Evolutionary conservation across 2,113 vertebrate species (phyloP).

Genomic region (Geothlypis trichas): DNA sequence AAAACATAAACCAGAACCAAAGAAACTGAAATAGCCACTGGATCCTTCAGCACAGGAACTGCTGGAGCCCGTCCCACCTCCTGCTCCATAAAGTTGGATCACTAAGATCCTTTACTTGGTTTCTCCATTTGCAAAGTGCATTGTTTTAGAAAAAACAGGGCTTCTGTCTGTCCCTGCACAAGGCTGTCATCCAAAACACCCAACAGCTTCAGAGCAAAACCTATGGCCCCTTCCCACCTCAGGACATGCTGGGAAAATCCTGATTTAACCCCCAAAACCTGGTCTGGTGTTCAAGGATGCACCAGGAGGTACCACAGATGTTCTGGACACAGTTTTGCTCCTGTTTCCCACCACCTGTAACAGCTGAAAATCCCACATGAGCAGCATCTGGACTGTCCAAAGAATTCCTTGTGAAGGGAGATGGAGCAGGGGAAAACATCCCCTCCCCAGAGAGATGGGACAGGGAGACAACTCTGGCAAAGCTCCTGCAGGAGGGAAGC

Average conservation of each 20-base stretch:
- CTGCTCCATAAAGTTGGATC: background rate
- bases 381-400: background rate
- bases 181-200: background rate
- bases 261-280: background rate
- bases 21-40: background rate
- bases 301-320: background rate
- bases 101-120: background rate
- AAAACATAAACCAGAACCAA: background rate
- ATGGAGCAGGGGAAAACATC: background rate
- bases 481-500: rapidly evolving
- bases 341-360: background rate
- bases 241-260: rapidly evolving
- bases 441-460: background rate
- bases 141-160: background rate
- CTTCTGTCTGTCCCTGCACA: background rate
- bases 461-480: rapidly evolving
- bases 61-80: background rate
- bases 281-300: background rate
- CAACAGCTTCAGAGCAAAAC: background rate
- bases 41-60: background rate
- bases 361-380: rapidly evolving
- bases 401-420: background rate
- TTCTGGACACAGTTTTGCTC: background rate
- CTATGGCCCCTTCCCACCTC: rapidly evolving
- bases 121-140: background rate